Conservation (phyloP, 92 coral and sea anemone species). For the Scolanthus callimorphus region DNA sequence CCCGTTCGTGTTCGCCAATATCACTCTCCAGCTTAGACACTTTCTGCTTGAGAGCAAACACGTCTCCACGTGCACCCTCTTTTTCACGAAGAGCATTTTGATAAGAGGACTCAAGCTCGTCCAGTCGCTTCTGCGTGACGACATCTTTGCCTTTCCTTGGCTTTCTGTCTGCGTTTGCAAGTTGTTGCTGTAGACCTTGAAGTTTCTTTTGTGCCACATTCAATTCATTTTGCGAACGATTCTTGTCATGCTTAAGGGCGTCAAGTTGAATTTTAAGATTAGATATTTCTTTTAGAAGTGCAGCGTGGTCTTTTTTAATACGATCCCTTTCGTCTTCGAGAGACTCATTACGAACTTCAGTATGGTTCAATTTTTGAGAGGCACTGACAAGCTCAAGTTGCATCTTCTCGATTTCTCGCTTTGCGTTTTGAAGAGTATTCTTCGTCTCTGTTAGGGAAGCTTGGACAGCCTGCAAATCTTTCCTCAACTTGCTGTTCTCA, state of each 20-base stretch:
- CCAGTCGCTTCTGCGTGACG: constrained; percentile 50
- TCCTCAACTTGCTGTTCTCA: constrained; percentile 66
- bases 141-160: constrained; percentile 48
- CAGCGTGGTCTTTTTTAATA: constrained; percentile 44
- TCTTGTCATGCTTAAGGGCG: constrained; percentile 65
- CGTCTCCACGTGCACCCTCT: constrained; percentile 64
- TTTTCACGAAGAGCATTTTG: constrained; percentile 75
- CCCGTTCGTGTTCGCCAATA: constrained; percentile 53
- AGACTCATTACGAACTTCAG: constrained; percentile 66
- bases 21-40: constrained; percentile 63
- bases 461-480: constrained; percentile 53
- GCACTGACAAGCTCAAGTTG: constrained; percentile 51
- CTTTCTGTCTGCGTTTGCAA: constrained; percentile 46
- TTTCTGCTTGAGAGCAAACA: constrained; percentile 56
- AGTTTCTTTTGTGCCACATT: constrained; percentile 61
- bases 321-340: constrained; percentile 61
- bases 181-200: constrained; percentile 61
- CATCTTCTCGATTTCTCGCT: constrained; percentile 63
- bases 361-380: constrained; percentile 52
- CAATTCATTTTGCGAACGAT: constrained; percentile 58
- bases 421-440: constrained; percentile 57
- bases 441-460: constrained; percentile 52
- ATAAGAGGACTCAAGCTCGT: constrained; percentile 68
- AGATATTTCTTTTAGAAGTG: constrained; percentile 49
- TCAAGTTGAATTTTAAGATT: constrained; percentile 64